phyloP scores from a whole-genome alignment of 2,888 invertebrate species.

The Marronus borbonicus region DNA sequence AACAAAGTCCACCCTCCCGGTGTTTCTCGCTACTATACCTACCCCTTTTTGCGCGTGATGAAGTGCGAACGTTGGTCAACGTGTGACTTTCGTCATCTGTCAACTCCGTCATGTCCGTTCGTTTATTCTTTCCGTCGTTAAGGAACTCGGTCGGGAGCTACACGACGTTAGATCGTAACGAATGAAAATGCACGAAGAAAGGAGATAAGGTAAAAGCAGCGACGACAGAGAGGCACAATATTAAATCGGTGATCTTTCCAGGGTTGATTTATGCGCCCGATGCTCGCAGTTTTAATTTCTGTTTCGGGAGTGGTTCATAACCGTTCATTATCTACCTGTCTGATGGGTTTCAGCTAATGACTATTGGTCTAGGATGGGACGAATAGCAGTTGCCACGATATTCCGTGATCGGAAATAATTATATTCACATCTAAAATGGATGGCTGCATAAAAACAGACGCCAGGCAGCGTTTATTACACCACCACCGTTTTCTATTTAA shows the following conservation, averaged over 20 bases:
- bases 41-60: conserved; percentile 42
- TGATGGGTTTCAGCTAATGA: conserved; percentile 64
- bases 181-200: conserved; percentile 22
- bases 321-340: conserved; percentile 58
- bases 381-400: conserved; percentile 65
- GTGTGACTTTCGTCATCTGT: conserved; percentile 44
- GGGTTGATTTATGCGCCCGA: conserved; percentile 52
- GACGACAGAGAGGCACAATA: conserved; percentile 37
- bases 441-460: conserved; percentile 57
- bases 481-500: conserved; percentile 44
- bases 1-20: conserved; percentile 32
- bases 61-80: conserved; percentile 46
- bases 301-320: conserved; percentile 58
- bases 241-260: conserved; percentile 39
- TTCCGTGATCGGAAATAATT: conserved; percentile 68
- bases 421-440: conserved; percentile 72
- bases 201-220: conserved; percentile 20
- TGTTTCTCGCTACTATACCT: conserved; percentile 36
- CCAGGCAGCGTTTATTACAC: conserved; percentile 42
- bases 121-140: conserved; percentile 4
- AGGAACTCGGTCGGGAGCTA: conserved; percentile 7
- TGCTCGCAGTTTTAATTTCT: conserved; percentile 54
- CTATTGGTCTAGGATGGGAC: conserved; percentile 66
- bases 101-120: conserved; percentile 37
- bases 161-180: not conserved